Conservation (phyloP, 1,140 invertebrate genomes). For the Drosophila prosaltans region DNA sequence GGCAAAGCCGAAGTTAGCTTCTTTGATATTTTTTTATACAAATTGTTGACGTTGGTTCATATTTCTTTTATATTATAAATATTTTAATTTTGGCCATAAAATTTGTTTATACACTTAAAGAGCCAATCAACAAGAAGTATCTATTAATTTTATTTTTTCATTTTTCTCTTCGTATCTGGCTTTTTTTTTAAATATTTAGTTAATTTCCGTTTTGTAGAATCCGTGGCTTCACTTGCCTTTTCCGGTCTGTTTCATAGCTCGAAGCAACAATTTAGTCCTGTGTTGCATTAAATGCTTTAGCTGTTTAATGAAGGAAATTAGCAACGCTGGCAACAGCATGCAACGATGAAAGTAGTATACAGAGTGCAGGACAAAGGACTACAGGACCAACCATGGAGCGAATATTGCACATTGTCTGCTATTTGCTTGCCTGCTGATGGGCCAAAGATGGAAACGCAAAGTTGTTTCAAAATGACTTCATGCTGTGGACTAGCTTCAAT, state of each 20-base stretch:
- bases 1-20: too few species aligned
- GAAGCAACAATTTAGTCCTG: conserved; percentile 66
- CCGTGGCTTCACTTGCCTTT: background rate
- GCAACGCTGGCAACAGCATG: conserved; percentile 42
- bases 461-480: conserved; percentile 2
- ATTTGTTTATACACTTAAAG: too few species aligned
- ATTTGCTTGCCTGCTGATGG: background rate
- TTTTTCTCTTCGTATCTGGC: background rate
- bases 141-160: background rate
- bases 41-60: too few species aligned
- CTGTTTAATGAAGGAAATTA: conserved; percentile 76
- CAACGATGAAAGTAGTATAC: background rate
- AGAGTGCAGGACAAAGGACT: background rate
- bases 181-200: background rate
- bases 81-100: too few species aligned
- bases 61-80: too few species aligned
- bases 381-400: background rate
- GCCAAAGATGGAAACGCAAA: background rate
- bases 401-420: conserved; percentile 10
- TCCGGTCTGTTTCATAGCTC: conserved; percentile 29
- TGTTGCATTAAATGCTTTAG: conserved; percentile 69
- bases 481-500: conserved; percentile 12
- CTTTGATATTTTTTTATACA: too few species aligned
- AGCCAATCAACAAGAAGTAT: too few species aligned
- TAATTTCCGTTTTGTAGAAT: background rate